Evolutionary conservation across 2,113 vertebrate species (phyloP).

Genomic region (Marcusenius ussheri): DNA sequence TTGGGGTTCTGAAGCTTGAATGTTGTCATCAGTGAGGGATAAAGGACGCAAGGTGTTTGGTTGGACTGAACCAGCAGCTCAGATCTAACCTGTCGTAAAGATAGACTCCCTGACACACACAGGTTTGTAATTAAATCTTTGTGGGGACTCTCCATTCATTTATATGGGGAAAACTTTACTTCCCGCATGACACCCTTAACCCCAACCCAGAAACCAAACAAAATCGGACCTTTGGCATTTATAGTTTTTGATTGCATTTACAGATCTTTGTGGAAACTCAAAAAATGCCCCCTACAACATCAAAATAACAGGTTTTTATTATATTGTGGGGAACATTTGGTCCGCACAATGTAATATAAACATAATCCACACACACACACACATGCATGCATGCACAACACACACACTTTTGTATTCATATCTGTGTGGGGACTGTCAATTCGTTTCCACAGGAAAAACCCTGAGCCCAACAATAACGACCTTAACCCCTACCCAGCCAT

Average conservation of each 20-base stretch:
- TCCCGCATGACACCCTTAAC: too few species aligned
- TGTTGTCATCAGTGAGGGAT: background rate
- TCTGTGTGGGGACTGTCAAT: background rate
- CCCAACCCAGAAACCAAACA: too few species aligned
- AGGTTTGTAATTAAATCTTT: too few species aligned
- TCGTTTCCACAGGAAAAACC: background rate
- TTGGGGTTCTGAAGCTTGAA: background rate
- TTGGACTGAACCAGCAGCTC: background rate
- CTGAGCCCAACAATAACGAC: background rate
- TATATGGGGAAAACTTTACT: too few species aligned
- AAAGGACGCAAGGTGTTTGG: background rate
- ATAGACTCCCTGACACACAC: background rate
- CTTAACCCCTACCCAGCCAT: background rate
- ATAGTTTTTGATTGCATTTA: too few species aligned
- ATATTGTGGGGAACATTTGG: too few species aligned
- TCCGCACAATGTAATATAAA: too few species aligned
- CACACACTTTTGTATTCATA: conserved; percentile 12
- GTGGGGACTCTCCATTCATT: too few species aligned
- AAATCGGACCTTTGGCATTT: too few species aligned
- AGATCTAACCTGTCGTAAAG: background rate
- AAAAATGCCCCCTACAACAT: too few species aligned
- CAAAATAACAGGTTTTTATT: too few species aligned
- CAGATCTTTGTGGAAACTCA: too few species aligned
- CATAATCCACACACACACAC: conserved; percentile 6
- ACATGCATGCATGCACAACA: background rate